phyloP scores from a whole-genome alignment of 2,797 vertebrate species.

The Gymnoscopelus braueri region DNA sequence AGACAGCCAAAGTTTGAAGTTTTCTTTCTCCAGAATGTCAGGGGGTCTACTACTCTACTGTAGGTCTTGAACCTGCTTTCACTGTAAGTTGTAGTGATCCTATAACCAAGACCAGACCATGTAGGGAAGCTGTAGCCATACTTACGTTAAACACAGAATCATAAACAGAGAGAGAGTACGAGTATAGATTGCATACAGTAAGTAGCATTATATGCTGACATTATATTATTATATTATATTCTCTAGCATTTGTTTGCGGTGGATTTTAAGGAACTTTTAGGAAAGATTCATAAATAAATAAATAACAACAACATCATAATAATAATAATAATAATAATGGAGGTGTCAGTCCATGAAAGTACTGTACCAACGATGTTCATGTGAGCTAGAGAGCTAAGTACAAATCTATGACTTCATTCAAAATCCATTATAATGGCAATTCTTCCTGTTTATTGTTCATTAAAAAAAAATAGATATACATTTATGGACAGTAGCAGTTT shows the following conservation, averaged over 20 bases:
- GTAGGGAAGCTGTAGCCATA: conserved; percentile 8
- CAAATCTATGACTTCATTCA: neutral
- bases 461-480: conserved; percentile 3
- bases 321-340: neutral
- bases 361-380: too few relatives aligned
- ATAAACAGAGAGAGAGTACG: neutral
- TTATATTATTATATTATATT: neutral
- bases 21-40: too few relatives aligned
- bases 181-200: too few relatives aligned
- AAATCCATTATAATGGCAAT: conserved; percentile 4
- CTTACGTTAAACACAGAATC: neutral
- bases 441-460: neutral
- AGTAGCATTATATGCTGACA: too few relatives aligned
- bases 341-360: neutral
- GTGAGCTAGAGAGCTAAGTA: too few relatives aligned
- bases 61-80: neutral
- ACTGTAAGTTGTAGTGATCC: neutral
- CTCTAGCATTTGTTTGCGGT: neutral
- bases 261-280: too few relatives aligned
- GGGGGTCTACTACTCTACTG: too few relatives aligned
- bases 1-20: too few relatives aligned
- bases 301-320: too few relatives aligned
- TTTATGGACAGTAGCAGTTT: neutral
- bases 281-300: too few relatives aligned
- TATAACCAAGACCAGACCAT: neutral